phyloP scores from a whole-genome alignment of 1,140 invertebrate species.

The Plodia interpunctella region DNA sequence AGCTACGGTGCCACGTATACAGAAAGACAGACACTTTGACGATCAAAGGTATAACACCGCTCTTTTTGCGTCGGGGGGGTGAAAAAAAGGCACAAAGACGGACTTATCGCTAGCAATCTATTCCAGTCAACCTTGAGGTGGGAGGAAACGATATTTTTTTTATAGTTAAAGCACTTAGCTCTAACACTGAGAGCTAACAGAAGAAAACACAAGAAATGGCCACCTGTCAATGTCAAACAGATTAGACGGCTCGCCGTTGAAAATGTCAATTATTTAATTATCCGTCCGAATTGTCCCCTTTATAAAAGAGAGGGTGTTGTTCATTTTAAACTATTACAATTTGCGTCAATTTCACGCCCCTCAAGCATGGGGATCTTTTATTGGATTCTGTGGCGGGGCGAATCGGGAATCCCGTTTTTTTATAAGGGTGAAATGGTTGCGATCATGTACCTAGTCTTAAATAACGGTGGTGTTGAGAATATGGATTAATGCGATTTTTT shows the following conservation, averaged over 20 bases:
- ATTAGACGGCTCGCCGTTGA: background rate
- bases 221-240: background rate
- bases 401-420: background rate
- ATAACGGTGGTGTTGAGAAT: no score
- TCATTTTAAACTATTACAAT: background rate
- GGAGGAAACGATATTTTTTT: no score
- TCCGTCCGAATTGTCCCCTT: background rate
- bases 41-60: no score
- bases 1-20: no score
- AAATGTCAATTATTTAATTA: slow-evolving; percentile 1
- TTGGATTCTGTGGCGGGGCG: background rate
- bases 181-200: no score
- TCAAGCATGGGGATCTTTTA: background rate
- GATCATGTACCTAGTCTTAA: background rate
- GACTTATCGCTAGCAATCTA: no score
- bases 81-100: no score
- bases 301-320: background rate
- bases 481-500: no score
- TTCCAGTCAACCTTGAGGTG: no score
- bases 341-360: background rate
- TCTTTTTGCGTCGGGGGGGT: no score
- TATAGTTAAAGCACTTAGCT: no score
- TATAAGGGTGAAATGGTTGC: background rate
- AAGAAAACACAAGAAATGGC: background rate
- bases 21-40: no score